Evolutionary conservation across 2,113 vertebrate species (phyloP).

Genomic region (Thryonomys swinderianus): DNA sequence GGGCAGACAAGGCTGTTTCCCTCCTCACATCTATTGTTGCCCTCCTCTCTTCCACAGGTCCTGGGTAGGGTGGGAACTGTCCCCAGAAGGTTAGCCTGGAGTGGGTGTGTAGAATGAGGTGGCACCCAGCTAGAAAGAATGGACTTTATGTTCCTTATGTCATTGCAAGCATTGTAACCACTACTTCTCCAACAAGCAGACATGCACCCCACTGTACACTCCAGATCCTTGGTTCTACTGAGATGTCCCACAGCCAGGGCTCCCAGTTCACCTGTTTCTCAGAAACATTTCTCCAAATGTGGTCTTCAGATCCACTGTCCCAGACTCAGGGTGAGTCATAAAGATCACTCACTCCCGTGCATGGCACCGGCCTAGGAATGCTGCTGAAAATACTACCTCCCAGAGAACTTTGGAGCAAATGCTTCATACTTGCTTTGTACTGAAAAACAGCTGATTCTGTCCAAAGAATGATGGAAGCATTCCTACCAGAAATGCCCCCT

Average conservation of each 20-base stretch:
- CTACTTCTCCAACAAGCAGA: not conserved
- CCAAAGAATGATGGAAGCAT: not conserved
- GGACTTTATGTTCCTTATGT: not conserved
- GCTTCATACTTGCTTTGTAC: slow-evolving; percentile 9
- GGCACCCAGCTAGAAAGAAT: not conserved
- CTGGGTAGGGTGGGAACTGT: not conserved
- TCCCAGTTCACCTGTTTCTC: slow-evolving; percentile 23
- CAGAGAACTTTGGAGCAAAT: not conserved
- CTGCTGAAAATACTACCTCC: slow-evolving; percentile 14
- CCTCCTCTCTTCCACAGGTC: slow-evolving; percentile 32
- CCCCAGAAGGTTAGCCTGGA: not conserved
- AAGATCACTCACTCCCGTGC: slow-evolving; percentile 65
- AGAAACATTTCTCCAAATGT: slow-evolving; percentile 25
- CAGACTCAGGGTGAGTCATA: slow-evolving; percentile 68
- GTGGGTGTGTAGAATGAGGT: slow-evolving; percentile 19
- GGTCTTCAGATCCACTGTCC: not conserved
- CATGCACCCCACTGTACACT: not conserved
- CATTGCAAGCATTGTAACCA: not conserved
- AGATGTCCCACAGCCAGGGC: not conserved
- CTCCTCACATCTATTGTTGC: slow-evolving; percentile 39
- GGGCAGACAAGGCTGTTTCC: not conserved
- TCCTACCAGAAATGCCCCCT: not conserved
- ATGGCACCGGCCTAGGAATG: not conserved
- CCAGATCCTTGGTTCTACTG: not conserved
- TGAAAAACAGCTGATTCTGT: not conserved